Percentiles rank a stretch among this genome's conserved stretches.
phyloP scores from a whole-genome alignment of 2,888 invertebrate species.

The Mycalesis mineus region DNA sequence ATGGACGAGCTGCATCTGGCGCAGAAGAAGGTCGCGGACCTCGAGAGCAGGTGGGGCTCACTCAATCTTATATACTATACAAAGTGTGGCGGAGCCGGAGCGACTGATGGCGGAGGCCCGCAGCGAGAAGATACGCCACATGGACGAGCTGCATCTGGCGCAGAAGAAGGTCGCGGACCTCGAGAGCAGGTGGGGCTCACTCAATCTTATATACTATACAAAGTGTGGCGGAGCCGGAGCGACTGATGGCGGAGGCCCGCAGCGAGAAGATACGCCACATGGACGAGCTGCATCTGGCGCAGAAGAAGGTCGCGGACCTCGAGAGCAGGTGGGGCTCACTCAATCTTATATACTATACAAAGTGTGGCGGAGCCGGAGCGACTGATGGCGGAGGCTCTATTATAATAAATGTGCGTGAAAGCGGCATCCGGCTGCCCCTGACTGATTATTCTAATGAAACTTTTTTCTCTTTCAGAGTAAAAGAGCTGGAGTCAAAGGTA shows the following conservation, averaged over 20 bases:
- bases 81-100: slow-evolving; percentile 84
- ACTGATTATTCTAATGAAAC: too few species aligned
- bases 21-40: slow-evolving; percentile 89
- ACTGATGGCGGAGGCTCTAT: slow-evolving; percentile 89
- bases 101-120: slow-evolving; percentile 91
- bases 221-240: slow-evolving; percentile 85
- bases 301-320: slow-evolving; percentile 90
- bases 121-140: slow-evolving; percentile 90
- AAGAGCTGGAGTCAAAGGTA: slow-evolving; percentile 91
- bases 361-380: slow-evolving; percentile 90
- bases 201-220: neutral
- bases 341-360: neutral
- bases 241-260: slow-evolving; percentile 90
- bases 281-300: slow-evolving; percentile 91
- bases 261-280: slow-evolving; percentile 92
- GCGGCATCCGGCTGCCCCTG: too few species aligned
- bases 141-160: slow-evolving; percentile 92
- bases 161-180: slow-evolving; percentile 91
- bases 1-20: slow-evolving; percentile 93
- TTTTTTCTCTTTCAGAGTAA: slow-evolving; percentile 73
- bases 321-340: slow-evolving; percentile 82
- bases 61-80: neutral
- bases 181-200: slow-evolving; percentile 82
- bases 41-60: slow-evolving; percentile 84
- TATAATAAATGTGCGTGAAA: too few species aligned